phyloP scores from a whole-genome alignment of 2,888 invertebrate genomes.

The Megalurothrips usitatus region DNA sequence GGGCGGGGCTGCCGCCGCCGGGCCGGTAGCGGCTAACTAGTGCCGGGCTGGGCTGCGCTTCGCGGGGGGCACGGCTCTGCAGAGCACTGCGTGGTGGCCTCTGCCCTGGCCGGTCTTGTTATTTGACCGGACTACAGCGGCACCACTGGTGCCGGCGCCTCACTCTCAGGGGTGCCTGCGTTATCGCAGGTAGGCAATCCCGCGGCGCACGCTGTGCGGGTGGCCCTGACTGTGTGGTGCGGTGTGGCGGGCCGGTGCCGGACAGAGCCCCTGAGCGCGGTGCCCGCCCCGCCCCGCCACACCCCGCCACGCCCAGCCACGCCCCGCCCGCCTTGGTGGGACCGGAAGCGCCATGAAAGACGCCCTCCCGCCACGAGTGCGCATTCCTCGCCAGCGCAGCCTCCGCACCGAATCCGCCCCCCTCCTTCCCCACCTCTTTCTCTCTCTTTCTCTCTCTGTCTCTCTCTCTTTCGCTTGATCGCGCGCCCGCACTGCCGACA shows the following conservation, averaged over 20 bases:
- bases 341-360: slow-evolving; percentile 16
- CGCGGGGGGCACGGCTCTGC: no score
- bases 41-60: background rate
- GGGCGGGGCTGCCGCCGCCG: background rate
- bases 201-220: no score
- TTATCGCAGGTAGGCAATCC: no score
- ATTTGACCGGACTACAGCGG: no score
- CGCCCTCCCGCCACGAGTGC: background rate
- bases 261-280: background rate
- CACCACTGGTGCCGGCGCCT: no score
- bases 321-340: background rate
- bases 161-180: no score
- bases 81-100: no score
- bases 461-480: no score
- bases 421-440: no score
- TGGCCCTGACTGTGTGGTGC: background rate
- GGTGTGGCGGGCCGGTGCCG: background rate
- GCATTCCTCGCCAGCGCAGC: background rate
- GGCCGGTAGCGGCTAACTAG: background rate
- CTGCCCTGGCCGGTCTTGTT: no score
- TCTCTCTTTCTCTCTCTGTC: no score
- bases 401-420: background rate
- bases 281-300: background rate
- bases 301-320: background rate
- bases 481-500: no score